These are phyloP conservation scores for Stichopus chloronotus DNA, from an alignment of 35 echinoderm and acorn worm genomes.

Conservation along the genomic window DNA sequence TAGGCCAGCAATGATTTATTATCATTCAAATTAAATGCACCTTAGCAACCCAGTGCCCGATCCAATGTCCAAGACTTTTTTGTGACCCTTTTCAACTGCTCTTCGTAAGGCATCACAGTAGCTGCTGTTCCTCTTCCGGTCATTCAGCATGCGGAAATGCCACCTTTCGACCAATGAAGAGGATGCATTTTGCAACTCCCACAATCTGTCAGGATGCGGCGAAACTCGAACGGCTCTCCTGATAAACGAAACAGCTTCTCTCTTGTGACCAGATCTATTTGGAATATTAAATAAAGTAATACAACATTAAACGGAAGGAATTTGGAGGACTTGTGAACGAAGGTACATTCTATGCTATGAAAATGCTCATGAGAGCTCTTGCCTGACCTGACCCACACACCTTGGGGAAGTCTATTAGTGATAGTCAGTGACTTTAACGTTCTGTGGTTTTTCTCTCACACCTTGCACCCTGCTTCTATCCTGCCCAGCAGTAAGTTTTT, in stretches of 20 bases:
- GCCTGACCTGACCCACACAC: not conserved
- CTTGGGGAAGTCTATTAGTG: not conserved
- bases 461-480: too few relatives aligned
- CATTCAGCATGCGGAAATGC: constrained; percentile 77
- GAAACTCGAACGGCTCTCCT: not conserved
- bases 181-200: constrained; percentile 55
- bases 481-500: too few relatives aligned
- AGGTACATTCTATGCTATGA: not conserved
- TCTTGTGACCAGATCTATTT: constrained; percentile 10
- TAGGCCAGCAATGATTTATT: not conserved
- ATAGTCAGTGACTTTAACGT: not conserved
- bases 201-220: constrained; percentile 14
- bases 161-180: constrained; percentile 65
- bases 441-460: not conserved
- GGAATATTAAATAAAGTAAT: not conserved
- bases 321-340: too few relatives aligned
- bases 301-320: too few relatives aligned
- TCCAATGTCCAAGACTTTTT: constrained; percentile 66
- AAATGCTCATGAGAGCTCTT: not conserved
- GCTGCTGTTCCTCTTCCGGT: constrained; percentile 34
- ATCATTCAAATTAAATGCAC: not conserved
- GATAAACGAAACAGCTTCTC: not conserved
- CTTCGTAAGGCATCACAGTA: constrained; percentile 53
- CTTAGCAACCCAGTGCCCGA: constrained; percentile 68
- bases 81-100: constrained; percentile 32